Conservation (phyloP, 2,888 invertebrate species). For the Agrilus mali region DNA sequence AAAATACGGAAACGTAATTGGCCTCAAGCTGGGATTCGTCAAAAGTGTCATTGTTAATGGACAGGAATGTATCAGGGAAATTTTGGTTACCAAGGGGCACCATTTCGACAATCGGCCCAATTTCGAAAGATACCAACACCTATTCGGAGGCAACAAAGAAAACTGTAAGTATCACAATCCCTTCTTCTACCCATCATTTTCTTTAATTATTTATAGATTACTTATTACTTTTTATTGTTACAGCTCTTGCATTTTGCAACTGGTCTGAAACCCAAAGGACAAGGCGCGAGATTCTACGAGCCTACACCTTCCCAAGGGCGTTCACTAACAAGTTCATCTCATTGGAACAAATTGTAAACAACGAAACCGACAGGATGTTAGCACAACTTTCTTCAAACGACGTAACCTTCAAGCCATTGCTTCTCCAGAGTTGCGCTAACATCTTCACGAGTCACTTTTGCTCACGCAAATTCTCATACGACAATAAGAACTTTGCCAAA, state of each 20-base stretch:
- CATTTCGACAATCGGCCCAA: conserved; percentile 53
- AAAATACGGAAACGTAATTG: conserved; percentile 41
- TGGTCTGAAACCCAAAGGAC: conserved; percentile 52
- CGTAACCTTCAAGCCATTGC: conserved; percentile 33
- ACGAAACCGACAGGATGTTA: conserved; percentile 30
- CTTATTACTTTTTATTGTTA: conserved; percentile 13
- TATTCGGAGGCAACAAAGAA: conserved; percentile 52
- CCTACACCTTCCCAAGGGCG: conserved; percentile 45
- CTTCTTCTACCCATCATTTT: not conserved
- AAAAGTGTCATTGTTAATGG: conserved; percentile 46
- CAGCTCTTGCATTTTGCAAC: conserved; percentile 57
- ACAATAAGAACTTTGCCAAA: conserved; percentile 34
- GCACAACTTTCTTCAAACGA: conserved; percentile 19
- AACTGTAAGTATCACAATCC: conserved; percentile 44
- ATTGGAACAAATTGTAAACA: conserved; percentile 37
- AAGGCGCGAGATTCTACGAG: conserved; percentile 44
- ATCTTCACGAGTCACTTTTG: conserved; percentile 50
- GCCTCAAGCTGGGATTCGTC: conserved; percentile 41
- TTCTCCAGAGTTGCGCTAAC: conserved; percentile 43
- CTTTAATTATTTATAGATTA: not conserved
- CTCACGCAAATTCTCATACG: conserved; percentile 36
- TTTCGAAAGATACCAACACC: conserved; percentile 46
- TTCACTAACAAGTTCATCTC: conserved; percentile 40
- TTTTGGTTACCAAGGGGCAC: conserved; percentile 42
- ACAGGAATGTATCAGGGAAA: conserved; percentile 44